phyloP scores from a whole-genome alignment of 1,140 invertebrate species.

The Penaeus vannamei region DNA sequence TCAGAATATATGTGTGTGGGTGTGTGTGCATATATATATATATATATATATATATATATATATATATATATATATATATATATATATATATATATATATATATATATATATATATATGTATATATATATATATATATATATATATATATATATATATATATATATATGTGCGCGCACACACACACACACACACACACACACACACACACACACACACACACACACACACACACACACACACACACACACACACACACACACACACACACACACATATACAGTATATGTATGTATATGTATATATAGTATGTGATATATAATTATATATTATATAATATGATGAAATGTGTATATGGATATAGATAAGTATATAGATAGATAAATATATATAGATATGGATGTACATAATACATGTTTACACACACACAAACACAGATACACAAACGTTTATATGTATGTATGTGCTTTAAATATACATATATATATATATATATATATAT shows the following conservation, averaged over 20 bases:
- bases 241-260: too few species aligned
- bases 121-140: conserved; percentile 30
- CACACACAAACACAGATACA: background rate
- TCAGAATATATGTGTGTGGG: too few species aligned
- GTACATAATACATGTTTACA: background rate
- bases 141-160: conserved; percentile 25
- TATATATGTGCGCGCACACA: background rate
- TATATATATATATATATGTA: background rate
- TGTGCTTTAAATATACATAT: background rate
- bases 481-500: conserved; percentile 33
- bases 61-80: background rate
- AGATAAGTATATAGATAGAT: too few species aligned
- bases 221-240: too few species aligned
- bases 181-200: background rate
- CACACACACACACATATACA: too few species aligned
- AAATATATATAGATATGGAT: too few species aligned
- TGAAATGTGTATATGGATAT: too few species aligned
- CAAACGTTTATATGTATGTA: background rate
- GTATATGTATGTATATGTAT: too few species aligned
- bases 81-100: background rate
- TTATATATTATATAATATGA: too few species aligned
- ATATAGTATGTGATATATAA: too few species aligned
- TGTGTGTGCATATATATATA: background rate
- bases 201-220: background rate
- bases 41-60: background rate